A percentile compares a stretch with the other conserved stretches of the same genome.
phyloP scores from a whole-genome alignment of 1,140 invertebrate species.

The Heterodera carotae region DNA sequence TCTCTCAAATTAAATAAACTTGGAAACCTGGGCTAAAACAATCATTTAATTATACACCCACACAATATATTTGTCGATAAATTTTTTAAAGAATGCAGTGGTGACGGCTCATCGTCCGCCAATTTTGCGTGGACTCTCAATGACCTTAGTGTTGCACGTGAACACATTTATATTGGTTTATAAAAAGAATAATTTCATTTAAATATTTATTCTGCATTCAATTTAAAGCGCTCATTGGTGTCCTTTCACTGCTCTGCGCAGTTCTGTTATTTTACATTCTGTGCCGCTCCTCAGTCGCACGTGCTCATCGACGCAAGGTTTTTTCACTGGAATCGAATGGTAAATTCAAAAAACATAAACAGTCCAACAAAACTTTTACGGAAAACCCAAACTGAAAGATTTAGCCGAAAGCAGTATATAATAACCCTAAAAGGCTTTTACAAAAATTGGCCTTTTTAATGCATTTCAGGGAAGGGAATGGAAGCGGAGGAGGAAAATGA shows the following conservation, averaged over 20 bases:
- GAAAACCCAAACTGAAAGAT: too few relatives aligned
- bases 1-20: too few relatives aligned
- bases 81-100: neutral
- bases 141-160: neutral
- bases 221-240: constrained; percentile 34
- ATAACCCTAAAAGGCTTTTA: neutral
- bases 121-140: neutral
- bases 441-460: too few relatives aligned
- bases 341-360: neutral
- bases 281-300: neutral
- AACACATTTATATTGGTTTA: constrained; percentile 3
- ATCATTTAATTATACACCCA: too few relatives aligned
- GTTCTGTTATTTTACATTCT: constrained; percentile 8
- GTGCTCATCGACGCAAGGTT: constrained; percentile 3
- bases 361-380: too few relatives aligned
- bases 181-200: neutral
- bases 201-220: constrained; percentile 4
- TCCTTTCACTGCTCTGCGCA: constrained; percentile 23
- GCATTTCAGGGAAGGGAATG: too few relatives aligned
- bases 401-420: too few relatives aligned
- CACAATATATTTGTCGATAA: too few relatives aligned
- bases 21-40: too few relatives aligned
- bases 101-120: neutral
- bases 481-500: neutral
- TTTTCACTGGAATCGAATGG: neutral